Conservation (phyloP, 2,888 invertebrate species). For the Xestia c-nigrum region DNA sequence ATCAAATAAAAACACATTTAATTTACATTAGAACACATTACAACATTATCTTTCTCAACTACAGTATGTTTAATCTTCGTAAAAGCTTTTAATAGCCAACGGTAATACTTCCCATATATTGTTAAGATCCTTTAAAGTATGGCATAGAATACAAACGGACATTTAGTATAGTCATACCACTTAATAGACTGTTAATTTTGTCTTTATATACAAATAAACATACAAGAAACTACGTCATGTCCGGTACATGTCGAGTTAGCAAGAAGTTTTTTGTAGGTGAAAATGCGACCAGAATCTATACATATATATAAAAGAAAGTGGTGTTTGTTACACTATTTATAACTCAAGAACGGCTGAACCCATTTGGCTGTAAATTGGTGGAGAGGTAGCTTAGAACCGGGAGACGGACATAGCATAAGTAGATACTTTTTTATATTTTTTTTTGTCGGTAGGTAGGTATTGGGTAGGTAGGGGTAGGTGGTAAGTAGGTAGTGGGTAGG, state of each 20-base stretch:
- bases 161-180: not conserved
- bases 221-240: not conserved
- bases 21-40: not conserved
- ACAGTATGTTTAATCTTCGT: slow-evolving; percentile 22
- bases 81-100: slow-evolving; percentile 38
- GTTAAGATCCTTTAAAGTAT: slow-evolving; percentile 33
- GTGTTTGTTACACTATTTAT: no score
- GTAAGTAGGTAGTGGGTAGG: no score
- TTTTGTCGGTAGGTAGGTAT: no score
- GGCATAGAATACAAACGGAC: slow-evolving; percentile 15
- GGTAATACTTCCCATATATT: slow-evolving; percentile 45
- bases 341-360: no score
- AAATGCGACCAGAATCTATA: no score
- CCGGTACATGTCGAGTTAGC: not conserved
- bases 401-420: no score
- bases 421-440: no score
- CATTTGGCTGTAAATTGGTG: no score
- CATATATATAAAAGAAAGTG: no score
- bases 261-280: no score
- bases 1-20: not conserved
- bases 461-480: no score
- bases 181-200: slow-evolving; percentile 13
- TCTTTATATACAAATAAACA: slow-evolving; percentile 4
- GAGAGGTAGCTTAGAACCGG: no score
- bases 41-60: slow-evolving; percentile 7